Evolutionary conservation across 2,888 invertebrate genomes (phyloP), one percentile per base, ranked within the genome.

Genomic region (Drosophila borealis): DNA sequence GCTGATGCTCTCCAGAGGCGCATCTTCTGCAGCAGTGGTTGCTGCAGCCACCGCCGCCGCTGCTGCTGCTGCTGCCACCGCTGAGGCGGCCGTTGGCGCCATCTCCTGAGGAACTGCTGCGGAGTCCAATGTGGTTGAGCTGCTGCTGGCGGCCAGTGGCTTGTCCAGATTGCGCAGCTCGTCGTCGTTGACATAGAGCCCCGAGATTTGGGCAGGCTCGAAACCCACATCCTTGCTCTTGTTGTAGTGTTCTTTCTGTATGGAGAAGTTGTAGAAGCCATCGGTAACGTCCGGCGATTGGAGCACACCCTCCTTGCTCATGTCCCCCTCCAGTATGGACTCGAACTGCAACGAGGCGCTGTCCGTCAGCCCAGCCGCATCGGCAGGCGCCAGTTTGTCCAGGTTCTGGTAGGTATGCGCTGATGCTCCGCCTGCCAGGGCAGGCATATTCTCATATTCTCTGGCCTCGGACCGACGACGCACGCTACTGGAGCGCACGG

Each of bases 281-380:
- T 92, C 92, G 1, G 92, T 91, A 1, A 92, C 92, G 71, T 92
- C 92, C 1, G 92, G 92, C 2, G 92, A 92, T 46, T 91, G 89
- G 41, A 92, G 60, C 0, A 87, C 85, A 34, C 88, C 83, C 3
- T 83, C 88, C 66, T 91, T 90, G 66, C 91, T 85, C 49, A 89
- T 84, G 55, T 92, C 91, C 10, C 90, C 90, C 68, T 93, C 93
- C 17, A 93, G 65, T 46, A 93, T 92, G 3, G 91, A 92, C 78
- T 93, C 93, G 54, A 93, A 93, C 55, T 92, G 92, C 50, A 93
- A 69, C 2, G 92, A 92, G 1, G 93, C 93, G 4, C 92, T 91
- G 64, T 93, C 92, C 13, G 89, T 89, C n/a, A 87, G 68, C 4
- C 79, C 88, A 2, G 89, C 87, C 4, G 87, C 83, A 64, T 87